Evolutionary conservation across 2,113 vertebrate species (phyloP).

Genomic region (Aramus guarauna): DNA sequence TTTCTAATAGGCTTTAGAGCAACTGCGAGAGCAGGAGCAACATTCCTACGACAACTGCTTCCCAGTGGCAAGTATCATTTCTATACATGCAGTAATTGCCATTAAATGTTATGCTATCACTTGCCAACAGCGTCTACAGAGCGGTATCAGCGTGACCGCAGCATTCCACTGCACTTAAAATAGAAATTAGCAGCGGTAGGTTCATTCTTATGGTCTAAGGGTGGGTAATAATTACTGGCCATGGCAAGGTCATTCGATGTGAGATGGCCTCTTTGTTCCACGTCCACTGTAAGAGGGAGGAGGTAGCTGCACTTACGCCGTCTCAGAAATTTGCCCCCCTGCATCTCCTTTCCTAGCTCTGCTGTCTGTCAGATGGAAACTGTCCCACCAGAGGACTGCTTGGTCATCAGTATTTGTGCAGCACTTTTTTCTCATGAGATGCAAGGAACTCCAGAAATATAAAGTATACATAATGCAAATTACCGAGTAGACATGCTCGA

Average conservation of each 20-base stretch:
- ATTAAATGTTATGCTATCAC: background rate
- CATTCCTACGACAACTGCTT: slow-evolving; percentile 22
- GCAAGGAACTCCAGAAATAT: background rate
- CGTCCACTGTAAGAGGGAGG: background rate
- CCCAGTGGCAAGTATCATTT: background rate
- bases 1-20: background rate
- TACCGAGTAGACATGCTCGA: rapidly evolving
- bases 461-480: background rate
- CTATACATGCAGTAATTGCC: background rate
- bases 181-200: background rate
- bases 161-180: slow-evolving; percentile 38
- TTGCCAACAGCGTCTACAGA: background rate
- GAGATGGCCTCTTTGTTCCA: background rate
- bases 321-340: background rate
- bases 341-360: background rate
- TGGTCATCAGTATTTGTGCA: background rate
- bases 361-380: background rate
- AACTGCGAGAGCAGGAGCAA: background rate
- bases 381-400: background rate
- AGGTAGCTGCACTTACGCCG: background rate
- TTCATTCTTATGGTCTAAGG: background rate
- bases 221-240: background rate
- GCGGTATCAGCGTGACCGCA: background rate
- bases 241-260: background rate
- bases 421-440: background rate